Evolutionary conservation across 2,797 vertebrate species (phyloP), one percentile per base, ranked within the genome.

Genomic region (Acridotheres tristis): DNA sequence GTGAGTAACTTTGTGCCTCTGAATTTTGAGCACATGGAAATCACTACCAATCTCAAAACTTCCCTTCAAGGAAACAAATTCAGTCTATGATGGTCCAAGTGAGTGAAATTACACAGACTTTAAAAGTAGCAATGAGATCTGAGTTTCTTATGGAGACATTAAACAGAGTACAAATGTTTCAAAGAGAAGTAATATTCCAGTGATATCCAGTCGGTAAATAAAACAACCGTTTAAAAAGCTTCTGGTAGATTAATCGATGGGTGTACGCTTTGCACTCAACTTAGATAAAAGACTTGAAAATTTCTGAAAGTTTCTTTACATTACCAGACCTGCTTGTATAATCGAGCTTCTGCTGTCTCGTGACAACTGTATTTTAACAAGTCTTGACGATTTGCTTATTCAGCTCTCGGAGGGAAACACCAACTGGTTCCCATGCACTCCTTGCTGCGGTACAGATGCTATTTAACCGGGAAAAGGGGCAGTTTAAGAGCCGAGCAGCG

Each of bases 401-500:
- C 36, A 45, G 0, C 29, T 32, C 32, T 29, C 4, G 1, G 32
- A 20, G 27, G 20, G 27, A 29, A 77, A 25, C 36, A 10, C 29
- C 7, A n/a, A 26, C 61, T 13, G 53, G 17, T 5, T 40, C 55
- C 38, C 77, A 16, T 0, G 15, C 8, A 3, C 25, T 18, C 43
- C 29, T 26, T 3, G 34, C 58, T 8, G 69, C n/a, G 2, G 51
- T 11, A 71, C 59, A 12, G 84, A 42, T 23, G 32, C 61, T 57
- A 16, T 53, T 73, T 36, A 29, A 53, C 18, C 20, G 59, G 32
- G 47, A 21, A 16, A 54, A 71, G 14, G 1, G 42, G 19, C 45
- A 12, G 27, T 27, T 36, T 8, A 5, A 12, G 32, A 12, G 53
- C 57, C 3, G 16, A 55, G 57, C 76, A 9, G 4, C 0, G 29